phyloP scores from a whole-genome alignment of 1,140 invertebrate genomes.

The Aleiodes sp. region DNA sequence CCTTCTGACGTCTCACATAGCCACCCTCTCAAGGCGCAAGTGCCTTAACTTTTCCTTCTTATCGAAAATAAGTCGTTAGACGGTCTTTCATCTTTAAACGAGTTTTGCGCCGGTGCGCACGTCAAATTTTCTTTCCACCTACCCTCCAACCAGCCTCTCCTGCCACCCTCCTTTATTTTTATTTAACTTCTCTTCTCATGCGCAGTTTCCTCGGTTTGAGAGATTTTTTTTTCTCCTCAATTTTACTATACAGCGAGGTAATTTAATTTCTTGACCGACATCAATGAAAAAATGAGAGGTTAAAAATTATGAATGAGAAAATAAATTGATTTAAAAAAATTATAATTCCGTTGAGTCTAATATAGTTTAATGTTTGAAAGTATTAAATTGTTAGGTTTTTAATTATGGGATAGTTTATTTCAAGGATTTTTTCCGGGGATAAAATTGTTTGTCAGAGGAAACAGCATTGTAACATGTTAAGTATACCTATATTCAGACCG shows the following conservation, averaged over 20 bases:
- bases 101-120: constrained; percentile 57
- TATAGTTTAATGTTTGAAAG: neutral
- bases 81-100: constrained; percentile 67
- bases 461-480: too few species aligned
- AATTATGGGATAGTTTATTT: too few species aligned
- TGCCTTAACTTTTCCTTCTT: constrained; percentile 66
- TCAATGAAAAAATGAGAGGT: neutral
- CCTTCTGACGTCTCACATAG: neutral
- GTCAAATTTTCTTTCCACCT: constrained; percentile 28
- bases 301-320: neutral
- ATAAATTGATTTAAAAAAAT: neutral
- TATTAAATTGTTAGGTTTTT: constrained; percentile 11
- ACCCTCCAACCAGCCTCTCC: constrained; percentile 38
- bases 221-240: constrained; percentile 64
- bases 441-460: too few species aligned
- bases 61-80: constrained; percentile 68
- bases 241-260: constrained; percentile 54
- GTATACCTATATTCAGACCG: too few species aligned
- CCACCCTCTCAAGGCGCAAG: constrained; percentile 38
- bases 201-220: constrained; percentile 59
- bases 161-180: neutral
- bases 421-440: too few species aligned
- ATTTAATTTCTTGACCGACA: constrained; percentile 52
- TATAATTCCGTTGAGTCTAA: constrained; percentile 1
- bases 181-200: constrained; percentile 24